Conservation (phyloP, 2,113 vertebrate species). For the Silurus glanis region DNA sequence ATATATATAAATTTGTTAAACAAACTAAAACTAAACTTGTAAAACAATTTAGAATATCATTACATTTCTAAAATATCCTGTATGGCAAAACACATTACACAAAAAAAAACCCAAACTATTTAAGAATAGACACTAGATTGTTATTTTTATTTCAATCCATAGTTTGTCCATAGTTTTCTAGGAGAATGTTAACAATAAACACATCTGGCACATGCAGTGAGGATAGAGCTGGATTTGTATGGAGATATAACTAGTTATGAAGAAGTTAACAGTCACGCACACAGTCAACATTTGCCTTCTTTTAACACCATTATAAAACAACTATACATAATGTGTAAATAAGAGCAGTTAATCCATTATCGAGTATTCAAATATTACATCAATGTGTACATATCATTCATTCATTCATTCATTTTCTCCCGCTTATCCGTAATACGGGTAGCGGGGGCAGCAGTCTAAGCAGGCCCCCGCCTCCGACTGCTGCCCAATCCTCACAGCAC, state of each 20-base stretch:
- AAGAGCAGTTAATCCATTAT: not conserved
- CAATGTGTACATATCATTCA: conserved; percentile 1
- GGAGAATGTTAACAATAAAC: conserved; percentile 12
- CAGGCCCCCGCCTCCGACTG: no score
- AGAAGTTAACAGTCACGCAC: not conserved
- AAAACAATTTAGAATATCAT: not conserved
- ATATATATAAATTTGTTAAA: conserved; percentile 12
- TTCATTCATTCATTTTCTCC: no score
- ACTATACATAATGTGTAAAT: not conserved
- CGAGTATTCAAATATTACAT: not conserved
- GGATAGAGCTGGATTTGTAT: not conserved
- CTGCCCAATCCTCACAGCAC: no score
- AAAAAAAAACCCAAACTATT: conserved; percentile 6
- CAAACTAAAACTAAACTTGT: not conserved
- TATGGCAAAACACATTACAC: conserved; percentile 11
- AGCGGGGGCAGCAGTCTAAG: no score
- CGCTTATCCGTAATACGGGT: no score
- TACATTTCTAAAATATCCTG: not conserved
- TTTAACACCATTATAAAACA: conserved; percentile 2
- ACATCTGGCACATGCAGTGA: conserved; percentile 37
- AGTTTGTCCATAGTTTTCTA: conserved; percentile 4
- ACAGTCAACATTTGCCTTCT: not conserved
- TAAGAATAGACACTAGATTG: not conserved
- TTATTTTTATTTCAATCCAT: not conserved
- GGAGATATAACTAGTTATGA: not conserved